Evolutionary conservation across 2,888 invertebrate species (phyloP).

Genomic region (Ormia ochracea): DNA sequence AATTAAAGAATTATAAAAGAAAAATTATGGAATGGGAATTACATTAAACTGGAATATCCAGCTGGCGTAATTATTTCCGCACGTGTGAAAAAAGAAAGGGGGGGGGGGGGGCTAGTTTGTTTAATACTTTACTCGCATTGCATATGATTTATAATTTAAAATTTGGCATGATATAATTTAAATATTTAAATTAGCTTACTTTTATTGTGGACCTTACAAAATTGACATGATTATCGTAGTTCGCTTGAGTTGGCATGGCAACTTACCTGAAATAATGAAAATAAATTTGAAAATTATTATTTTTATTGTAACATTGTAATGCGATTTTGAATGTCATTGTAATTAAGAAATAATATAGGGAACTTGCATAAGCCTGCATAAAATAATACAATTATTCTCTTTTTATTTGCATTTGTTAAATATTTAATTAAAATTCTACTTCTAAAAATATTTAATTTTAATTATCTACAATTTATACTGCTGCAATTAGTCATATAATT

Average conservation of each 20-base stretch:
- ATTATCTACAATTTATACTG: slow-evolving; percentile 26
- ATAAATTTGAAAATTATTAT: background rate
- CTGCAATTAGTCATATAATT: background rate
- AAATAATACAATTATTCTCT: no score
- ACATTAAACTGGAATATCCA: no score
- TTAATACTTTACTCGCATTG: no score
- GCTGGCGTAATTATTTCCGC: no score
- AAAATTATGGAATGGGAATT: no score
- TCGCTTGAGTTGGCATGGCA: background rate
- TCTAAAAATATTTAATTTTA: no score
- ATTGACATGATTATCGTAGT: background rate
- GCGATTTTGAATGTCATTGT: background rate
- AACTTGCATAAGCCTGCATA: background rate
- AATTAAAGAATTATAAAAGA: no score
- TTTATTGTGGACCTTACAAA: background rate
- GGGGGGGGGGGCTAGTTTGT: no score
- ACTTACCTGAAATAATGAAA: slow-evolving; percentile 36
- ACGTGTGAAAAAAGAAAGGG: no score
- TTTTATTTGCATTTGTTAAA: background rate
- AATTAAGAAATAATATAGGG: background rate
- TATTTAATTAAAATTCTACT: background rate
- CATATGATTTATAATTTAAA: background rate
- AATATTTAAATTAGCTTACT: slow-evolving; percentile 12
- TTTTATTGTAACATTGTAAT: background rate
- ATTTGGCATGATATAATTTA: background rate